Evolutionary conservation across 1,140 invertebrate genomes (phyloP).

Genomic region (Rhagoletis pomonella): DNA sequence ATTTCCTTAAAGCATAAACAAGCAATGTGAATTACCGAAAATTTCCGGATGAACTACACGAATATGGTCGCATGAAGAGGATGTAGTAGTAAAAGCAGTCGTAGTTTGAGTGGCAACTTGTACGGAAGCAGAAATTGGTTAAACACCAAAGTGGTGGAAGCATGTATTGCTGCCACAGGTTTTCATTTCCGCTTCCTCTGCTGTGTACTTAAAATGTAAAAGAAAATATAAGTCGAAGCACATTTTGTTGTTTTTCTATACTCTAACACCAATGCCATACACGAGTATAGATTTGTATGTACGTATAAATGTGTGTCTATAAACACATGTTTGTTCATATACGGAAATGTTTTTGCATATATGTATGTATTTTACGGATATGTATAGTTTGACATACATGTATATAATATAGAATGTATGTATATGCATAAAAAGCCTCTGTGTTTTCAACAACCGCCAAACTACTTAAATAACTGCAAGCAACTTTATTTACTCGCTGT

Average conservation of each 20-base stretch:
- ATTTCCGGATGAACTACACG: no score
- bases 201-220: conserved; percentile 1
- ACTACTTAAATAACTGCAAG: background rate
- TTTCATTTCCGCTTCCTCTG: conserved; percentile 42
- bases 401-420: background rate
- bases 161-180: conserved; percentile 12
- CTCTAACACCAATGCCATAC: no score
- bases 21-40: no score
- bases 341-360: no score
- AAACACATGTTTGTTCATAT: no score
- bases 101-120: background rate
- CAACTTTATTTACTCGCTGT: background rate
- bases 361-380: background rate
- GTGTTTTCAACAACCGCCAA: background rate
- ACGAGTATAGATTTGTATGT: background rate
- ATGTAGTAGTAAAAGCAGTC: background rate
- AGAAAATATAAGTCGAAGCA: background rate
- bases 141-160: conserved; percentile 39
- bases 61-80: background rate
- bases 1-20: no score
- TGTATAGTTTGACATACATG: background rate
- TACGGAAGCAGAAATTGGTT: conserved; percentile 2
- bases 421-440: background rate
- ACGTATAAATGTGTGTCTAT: background rate
- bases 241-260: background rate